phyloP scores from a whole-genome alignment of 1,140 invertebrate genomes.

The Hestina assimilis region DNA sequence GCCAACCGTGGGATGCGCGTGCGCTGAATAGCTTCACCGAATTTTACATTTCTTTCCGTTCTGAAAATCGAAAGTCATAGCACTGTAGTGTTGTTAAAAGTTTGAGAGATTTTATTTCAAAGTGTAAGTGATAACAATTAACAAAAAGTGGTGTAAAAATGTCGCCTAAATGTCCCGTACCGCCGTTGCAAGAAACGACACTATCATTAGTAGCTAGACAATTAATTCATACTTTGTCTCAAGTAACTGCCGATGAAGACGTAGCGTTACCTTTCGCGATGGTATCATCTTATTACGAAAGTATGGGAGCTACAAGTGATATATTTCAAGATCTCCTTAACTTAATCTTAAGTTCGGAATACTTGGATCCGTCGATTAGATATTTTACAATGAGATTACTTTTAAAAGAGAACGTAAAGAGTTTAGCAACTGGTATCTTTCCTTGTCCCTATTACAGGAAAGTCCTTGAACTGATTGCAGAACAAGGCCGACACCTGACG shows the following conservation, averaged over 20 bases:
- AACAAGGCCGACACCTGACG: conserved; percentile 80
- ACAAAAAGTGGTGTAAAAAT: conserved; percentile 53
- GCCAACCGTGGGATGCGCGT: conserved; percentile 57
- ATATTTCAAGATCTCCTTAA: conserved; percentile 83
- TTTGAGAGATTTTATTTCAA: conserved; percentile 26
- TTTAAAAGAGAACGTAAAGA: conserved; percentile 81
- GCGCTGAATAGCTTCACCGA: conserved; percentile 59
- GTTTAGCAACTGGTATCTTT: conserved; percentile 82
- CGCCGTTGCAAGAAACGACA: conserved; percentile 65
- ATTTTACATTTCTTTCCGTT: conserved; percentile 66
- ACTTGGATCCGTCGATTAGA: conserved; percentile 81
- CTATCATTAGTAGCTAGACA: conserved; percentile 74
- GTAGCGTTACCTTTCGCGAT: conserved; percentile 78
- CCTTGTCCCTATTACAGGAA: conserved; percentile 82
- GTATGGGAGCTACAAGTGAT: conserved; percentile 79
- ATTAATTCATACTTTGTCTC: conserved; percentile 66
- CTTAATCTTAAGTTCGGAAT: conserved; percentile 80
- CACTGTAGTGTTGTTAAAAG: conserved; percentile 35
- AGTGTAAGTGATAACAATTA: conserved; percentile 39
- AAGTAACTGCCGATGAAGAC: conserved; percentile 77
- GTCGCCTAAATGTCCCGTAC: conserved; percentile 74
- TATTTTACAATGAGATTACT: conserved; percentile 81
- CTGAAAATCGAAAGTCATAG: conserved; percentile 47
- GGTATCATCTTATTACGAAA: conserved; percentile 79
- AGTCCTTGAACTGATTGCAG: conserved; percentile 80